phyloP scores from a whole-genome alignment of 1,140 invertebrate species.

The Heliconius eleuchia region DNA sequence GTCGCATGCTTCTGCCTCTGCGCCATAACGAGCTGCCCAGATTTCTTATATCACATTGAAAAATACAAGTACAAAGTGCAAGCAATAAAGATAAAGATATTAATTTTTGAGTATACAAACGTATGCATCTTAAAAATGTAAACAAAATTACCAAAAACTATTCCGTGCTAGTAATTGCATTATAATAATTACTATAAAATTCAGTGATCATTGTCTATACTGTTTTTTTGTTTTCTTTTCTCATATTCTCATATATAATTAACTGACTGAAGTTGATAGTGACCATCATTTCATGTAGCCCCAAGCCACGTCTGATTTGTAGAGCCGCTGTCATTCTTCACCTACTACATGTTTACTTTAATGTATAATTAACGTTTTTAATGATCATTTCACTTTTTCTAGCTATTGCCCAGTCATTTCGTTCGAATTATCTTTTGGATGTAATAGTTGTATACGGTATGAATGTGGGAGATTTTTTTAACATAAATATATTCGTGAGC shows the following conservation, averaged over 20 bases:
- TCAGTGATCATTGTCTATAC: constrained; percentile 30
- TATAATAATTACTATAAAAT: constrained; percentile 38
- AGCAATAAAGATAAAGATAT: too few species aligned
- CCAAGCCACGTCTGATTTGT: constrained; percentile 36
- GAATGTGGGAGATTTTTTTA: neutral
- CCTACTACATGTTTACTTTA: constrained; percentile 52
- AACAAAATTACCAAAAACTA: too few species aligned
- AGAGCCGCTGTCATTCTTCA: constrained; percentile 46
- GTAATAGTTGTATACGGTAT: neutral
- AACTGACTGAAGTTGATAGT: constrained; percentile 31
- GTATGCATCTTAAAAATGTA: too few species aligned
- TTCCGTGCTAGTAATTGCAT: constrained; percentile 24
- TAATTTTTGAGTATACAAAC: too few species aligned
- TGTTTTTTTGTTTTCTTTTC: constrained; percentile 15
- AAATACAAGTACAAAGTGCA: too few species aligned
- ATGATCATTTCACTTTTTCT: constrained; percentile 35
- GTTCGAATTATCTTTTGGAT: neutral
- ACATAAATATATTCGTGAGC: too few species aligned
- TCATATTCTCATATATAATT: constrained; percentile 31
- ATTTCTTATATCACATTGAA: too few species aligned
- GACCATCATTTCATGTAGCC: constrained; percentile 28
- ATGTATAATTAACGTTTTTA: constrained; percentile 49
- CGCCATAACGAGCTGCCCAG: too few species aligned
- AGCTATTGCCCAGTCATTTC: constrained; percentile 21
- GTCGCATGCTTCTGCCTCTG: too few species aligned